Evolutionary conservation across 1,140 invertebrate genomes (phyloP).

Genomic region (Ectropis grisescens): DNA sequence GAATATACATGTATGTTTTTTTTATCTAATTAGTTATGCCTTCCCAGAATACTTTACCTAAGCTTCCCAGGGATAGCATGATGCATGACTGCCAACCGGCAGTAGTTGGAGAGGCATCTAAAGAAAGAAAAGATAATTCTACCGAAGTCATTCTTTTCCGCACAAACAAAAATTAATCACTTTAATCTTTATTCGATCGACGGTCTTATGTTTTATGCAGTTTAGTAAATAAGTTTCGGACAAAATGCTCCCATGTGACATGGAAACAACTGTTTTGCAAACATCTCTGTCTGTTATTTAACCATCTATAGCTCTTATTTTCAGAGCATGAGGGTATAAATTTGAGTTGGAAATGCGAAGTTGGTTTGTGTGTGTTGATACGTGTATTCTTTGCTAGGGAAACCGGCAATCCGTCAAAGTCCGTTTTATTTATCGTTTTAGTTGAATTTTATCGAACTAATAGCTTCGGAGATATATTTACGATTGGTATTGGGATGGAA

Average conservation of each 20-base stretch:
- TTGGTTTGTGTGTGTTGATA: slow-evolving; percentile 23
- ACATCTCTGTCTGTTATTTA: slow-evolving; percentile 7
- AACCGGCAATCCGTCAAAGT: slow-evolving; percentile 65
- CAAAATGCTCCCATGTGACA: slow-evolving; percentile 65
- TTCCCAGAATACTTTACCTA: too few relatives aligned
- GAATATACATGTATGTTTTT: too few relatives aligned
- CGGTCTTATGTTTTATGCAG: slow-evolving; percentile 58
- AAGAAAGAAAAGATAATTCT: too few relatives aligned
- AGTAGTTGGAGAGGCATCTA: too few relatives aligned
- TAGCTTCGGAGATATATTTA: slow-evolving; percentile 63
- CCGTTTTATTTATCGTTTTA: slow-evolving; percentile 66
- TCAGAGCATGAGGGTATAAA: too few relatives aligned
- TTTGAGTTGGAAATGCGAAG: too few relatives aligned
- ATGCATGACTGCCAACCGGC: too few relatives aligned
- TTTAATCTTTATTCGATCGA: too few relatives aligned
- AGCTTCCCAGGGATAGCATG: too few relatives aligned
- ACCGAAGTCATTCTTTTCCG: too few relatives aligned
- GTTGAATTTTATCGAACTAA: slow-evolving; percentile 69
- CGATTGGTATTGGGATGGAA: slow-evolving; percentile 49
- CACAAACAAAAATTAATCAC: too few relatives aligned
- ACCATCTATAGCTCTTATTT: not conserved
- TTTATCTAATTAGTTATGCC: too few relatives aligned
- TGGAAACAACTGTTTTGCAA: slow-evolving; percentile 52
- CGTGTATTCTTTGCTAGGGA: slow-evolving; percentile 52
- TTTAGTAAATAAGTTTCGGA: slow-evolving; percentile 63